These are phyloP conservation scores for Drosophila nr. perissopoda DNA, from an alignment of 2,888 invertebrate species.

Conservation along the genomic window DNA sequence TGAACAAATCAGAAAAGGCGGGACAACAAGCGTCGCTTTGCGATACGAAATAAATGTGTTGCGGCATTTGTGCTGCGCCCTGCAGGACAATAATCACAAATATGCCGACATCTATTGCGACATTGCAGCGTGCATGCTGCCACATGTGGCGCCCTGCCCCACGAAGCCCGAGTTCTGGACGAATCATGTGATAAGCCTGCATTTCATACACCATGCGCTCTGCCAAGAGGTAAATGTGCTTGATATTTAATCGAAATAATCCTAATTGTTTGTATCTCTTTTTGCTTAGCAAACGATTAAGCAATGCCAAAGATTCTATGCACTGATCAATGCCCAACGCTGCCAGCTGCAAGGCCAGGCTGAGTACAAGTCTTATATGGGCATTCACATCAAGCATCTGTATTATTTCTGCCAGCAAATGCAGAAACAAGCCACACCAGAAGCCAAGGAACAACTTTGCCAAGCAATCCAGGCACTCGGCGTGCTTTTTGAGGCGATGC, in stretches of 20 bases:
- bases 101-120: constrained; percentile 69
- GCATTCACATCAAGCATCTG: constrained; percentile 66
- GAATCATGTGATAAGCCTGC: constrained; percentile 60
- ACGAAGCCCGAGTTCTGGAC: constrained; percentile 63
- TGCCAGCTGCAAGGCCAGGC: constrained; percentile 60
- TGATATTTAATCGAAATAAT: background rate
- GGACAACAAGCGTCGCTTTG: constrained; percentile 43
- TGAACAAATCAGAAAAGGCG: constrained; percentile 39
- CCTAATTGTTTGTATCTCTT: background rate
- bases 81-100: constrained; percentile 52
- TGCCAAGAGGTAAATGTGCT: constrained; percentile 55
- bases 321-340: constrained; percentile 44
- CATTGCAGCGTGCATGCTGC: constrained; percentile 59
- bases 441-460: constrained; percentile 22
- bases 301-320: constrained; percentile 58
- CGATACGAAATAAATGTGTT: constrained; percentile 55
- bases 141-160: constrained; percentile 52
- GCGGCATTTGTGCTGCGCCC: constrained; percentile 57
- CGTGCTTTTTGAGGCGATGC: constrained; percentile 62
- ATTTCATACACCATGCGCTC: constrained; percentile 69
- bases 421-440: constrained; percentile 44
- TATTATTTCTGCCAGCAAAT: constrained; percentile 33
- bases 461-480: constrained; percentile 52
- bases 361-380: constrained; percentile 60
- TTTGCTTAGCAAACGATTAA: constrained; percentile 51